Conservation (phyloP, 2,113 vertebrate species). For the Gallinago undulata region DNA sequence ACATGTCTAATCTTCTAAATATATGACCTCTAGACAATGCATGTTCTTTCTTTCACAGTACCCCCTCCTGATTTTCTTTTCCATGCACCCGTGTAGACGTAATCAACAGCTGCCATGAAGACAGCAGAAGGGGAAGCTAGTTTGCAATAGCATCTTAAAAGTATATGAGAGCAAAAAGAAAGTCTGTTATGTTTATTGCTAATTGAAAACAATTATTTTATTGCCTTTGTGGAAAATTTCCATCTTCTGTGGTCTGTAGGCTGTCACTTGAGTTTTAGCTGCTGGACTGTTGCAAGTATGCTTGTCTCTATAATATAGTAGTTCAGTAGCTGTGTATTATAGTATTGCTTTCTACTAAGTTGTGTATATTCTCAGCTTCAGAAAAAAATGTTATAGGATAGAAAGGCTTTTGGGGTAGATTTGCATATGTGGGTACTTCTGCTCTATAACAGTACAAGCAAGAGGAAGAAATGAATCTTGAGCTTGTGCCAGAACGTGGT, state of each 20-base stretch:
- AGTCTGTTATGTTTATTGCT: background rate
- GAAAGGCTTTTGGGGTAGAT: background rate
- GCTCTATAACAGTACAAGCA: background rate
- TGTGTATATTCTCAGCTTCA: background rate
- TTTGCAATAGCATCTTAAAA: background rate
- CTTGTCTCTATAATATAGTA: background rate
- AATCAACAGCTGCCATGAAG: background rate
- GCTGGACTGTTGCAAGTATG: background rate
- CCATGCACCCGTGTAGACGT: background rate
- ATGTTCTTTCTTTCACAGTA: background rate
- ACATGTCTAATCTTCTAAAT: slow-evolving; percentile 32
- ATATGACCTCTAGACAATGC: background rate
- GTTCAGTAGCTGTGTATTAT: background rate
- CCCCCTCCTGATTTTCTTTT: background rate
- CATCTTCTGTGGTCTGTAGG: background rate
- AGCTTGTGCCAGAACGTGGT: background rate
- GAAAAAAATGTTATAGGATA: background rate
- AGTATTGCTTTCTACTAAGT: background rate
- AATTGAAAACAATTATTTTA: background rate
- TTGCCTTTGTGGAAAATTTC: background rate
- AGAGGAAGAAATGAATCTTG: background rate
- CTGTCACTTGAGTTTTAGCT: background rate
- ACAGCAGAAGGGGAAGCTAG: background rate
- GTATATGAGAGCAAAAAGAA: background rate
- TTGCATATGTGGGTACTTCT: background rate